Conservation (phyloP, 2,888 invertebrate species). For the Lasioglossum leucozonium region DNA sequence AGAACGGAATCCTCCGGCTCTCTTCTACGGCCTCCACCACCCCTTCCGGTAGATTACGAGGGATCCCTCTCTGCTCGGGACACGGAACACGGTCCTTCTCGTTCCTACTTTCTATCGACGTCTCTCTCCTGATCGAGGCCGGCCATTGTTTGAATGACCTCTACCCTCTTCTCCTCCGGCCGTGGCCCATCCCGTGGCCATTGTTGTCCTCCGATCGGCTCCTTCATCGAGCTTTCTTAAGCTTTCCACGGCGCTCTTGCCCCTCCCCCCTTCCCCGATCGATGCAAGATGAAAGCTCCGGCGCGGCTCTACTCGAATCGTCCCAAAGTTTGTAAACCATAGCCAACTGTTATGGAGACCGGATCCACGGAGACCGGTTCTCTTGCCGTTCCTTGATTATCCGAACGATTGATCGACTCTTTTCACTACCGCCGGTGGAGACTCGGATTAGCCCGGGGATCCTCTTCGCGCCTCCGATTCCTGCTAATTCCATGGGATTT, state of each 20-base stretch:
- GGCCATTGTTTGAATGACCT: conserved; percentile 54
- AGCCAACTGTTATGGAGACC: background rate
- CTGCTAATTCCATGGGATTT: background rate
- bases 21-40: conserved; percentile 33
- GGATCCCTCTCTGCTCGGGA: background rate
- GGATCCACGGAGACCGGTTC: conserved; percentile 1
- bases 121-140: conserved; percentile 5
- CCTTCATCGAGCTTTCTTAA: conserved; percentile 43
- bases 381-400: conserved; percentile 9
- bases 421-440: too few species aligned
- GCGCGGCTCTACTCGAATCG: conserved; percentile 4
- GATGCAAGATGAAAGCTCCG: conserved; percentile 14
- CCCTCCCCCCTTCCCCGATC: too few species aligned
- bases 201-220: conserved; percentile 44
- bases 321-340: conserved; percentile 26
- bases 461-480: background rate
- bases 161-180: conserved; percentile 10
- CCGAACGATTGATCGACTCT: conserved; percentile 2
- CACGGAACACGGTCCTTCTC: background rate
- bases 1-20: conserved; percentile 41
- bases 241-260: conserved; percentile 21
- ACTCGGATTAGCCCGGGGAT: background rate
- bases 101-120: background rate
- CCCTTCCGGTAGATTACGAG: conserved; percentile 20
- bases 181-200: conserved; percentile 18